Evolutionary conservation across 23 tunicate species (phyloP), one percentile per base, ranked within the genome.

Genomic region (Trididemnum miniatum): DNA sequence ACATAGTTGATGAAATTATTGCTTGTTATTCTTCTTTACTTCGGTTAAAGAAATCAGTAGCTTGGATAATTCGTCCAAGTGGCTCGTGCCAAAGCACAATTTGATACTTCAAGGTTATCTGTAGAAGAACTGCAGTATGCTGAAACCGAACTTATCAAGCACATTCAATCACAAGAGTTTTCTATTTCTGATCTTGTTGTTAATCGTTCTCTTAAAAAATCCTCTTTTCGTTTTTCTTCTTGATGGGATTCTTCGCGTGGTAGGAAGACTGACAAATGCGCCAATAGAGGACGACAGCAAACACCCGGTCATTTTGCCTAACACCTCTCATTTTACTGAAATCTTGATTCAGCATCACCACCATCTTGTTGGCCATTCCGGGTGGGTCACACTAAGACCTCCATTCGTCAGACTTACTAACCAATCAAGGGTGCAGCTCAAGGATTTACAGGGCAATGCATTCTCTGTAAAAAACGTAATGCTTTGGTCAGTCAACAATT

Each of bases 201-300:
- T 34, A 3, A 9, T 9, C 9, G 7, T 22, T 69, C 31, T 31
- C 7, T 29, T 31, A 15, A 30, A 69, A 24, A 34, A 31, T 34
- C 75, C 38, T 3, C 9, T 69, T 69, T 69, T 69, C 2, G 75
- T 69, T 3, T 5, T 69, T 69, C 31, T 69, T 4, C 37, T 69
- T 69, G 37, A 69, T 31, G 75, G 35, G 4, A 24, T 69, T 69
- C 75, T 69, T 9, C 20, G 75, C 15, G 75, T 69, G 20, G 75
- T 5, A 4, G 75, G 75, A 4, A n/a, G 75, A 18, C 20, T 34
- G 4, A 18, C 4, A 12, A 29, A 69, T 9, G 37, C 75, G 7
- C 20, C 37, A 5, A 29, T 69, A 3, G 37, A 34, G 2, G 29
- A 29, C 37, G 5, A 29, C 31, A 37, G 9, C 20, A 5, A 32